Conservation (phyloP, 1,140 invertebrate species). For the Diachasma alloeum region DNA sequence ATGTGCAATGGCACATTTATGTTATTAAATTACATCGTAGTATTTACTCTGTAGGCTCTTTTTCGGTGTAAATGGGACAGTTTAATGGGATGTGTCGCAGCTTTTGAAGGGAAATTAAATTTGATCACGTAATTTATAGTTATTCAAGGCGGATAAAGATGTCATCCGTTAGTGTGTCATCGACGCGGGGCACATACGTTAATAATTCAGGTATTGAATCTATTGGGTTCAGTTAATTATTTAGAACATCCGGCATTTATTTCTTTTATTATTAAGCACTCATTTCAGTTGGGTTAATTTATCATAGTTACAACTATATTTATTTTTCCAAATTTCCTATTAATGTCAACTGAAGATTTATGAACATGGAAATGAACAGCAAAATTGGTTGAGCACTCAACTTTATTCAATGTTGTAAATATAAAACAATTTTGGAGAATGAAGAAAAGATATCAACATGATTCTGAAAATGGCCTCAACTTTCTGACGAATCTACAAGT, state of each 20-base stretch:
- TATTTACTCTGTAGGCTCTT: background rate
- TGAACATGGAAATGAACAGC: too few relatives aligned
- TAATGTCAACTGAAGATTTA: too few relatives aligned
- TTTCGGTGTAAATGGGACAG: background rate
- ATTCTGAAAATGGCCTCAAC: too few relatives aligned
- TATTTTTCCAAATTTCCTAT: too few relatives aligned
- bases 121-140: background rate
- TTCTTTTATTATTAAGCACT: too few relatives aligned
- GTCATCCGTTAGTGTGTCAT: slow-evolving; percentile 13
- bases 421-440: too few relatives aligned
- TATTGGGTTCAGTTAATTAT: background rate
- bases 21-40: background rate
- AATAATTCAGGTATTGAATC: background rate
- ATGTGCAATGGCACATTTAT: background rate
- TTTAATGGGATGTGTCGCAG: background rate
- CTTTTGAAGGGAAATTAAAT: slow-evolving; percentile 1
- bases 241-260: background rate
- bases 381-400: too few relatives aligned
- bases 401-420: too few relatives aligned
- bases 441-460: too few relatives aligned
- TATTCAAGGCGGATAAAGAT: slow-evolving; percentile 17
- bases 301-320: too few relatives aligned
- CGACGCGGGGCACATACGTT: background rate
- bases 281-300: too few relatives aligned
- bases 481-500: too few relatives aligned